These are phyloP conservation scores for Molossus alvarezi DNA, from an alignment of 2,797 vertebrate species.

Conservation along the genomic window DNA sequence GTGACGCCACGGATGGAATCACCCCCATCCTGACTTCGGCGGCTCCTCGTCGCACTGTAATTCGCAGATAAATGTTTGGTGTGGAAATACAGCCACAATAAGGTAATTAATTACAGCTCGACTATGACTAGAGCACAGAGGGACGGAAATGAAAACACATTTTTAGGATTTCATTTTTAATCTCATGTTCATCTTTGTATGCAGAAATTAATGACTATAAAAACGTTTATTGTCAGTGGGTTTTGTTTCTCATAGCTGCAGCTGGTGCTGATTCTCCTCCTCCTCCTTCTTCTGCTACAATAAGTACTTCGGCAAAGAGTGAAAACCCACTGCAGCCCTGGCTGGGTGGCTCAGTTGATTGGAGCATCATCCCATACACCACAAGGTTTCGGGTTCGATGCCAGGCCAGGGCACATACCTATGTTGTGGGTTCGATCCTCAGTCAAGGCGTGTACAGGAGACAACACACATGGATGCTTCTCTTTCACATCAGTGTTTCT, in stretches of 20 bases:
- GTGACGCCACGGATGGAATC: conserved; percentile 68
- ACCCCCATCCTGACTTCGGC: conserved; percentile 59
- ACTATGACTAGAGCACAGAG: conserved; percentile 26
- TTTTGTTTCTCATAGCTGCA: not conserved
- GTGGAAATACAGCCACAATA: conserved; percentile 70
- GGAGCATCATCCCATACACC: not conserved
- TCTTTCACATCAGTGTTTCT: not conserved
- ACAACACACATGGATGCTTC: not conserved
- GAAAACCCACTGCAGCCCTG: not conserved
- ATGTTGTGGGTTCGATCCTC: not conserved
- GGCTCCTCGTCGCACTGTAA: conserved; percentile 70
- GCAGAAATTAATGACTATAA: not conserved
- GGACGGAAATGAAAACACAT: conserved; percentile 9
- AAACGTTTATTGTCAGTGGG: not conserved
- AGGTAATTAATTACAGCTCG: conserved; percentile 70
- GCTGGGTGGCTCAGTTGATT: not conserved
- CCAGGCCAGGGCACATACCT: not conserved
- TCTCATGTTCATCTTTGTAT: not conserved
- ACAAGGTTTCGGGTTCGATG: not conserved
- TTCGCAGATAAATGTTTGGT: conserved; percentile 72
- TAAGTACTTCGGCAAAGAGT: not conserved
- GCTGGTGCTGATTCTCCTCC: not conserved
- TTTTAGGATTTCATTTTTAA: conserved; percentile 38
- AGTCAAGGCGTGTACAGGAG: not conserved
- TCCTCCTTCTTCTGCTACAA: not conserved